phyloP scores from a whole-genome alignment of 2,113 vertebrate genomes.

The Hepsetus odoe region DNA sequence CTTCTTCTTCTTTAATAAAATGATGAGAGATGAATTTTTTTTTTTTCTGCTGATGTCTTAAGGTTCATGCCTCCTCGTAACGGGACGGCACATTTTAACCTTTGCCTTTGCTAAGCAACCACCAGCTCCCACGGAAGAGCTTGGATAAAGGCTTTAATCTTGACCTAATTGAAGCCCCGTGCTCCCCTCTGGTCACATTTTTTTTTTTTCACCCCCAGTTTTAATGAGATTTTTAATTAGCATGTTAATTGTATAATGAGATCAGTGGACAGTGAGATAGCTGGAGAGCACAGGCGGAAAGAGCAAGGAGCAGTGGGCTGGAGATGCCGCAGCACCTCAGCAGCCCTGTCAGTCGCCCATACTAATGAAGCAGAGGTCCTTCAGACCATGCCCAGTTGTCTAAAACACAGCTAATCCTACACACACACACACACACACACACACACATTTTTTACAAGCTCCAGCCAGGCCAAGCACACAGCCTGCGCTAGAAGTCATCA shows the following conservation, averaged over 20 bases:
- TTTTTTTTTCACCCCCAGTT: slow-evolving; percentile 72
- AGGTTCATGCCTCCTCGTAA: slow-evolving; percentile 34
- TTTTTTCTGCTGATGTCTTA: slow-evolving; percentile 32
- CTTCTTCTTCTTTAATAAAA: not conserved
- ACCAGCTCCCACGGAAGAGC: not conserved
- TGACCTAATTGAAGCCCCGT: slow-evolving; percentile 78
- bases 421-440: not conserved
- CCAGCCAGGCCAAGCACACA: not conserved
- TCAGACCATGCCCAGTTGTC: not conserved
- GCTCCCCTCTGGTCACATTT: slow-evolving; percentile 72
- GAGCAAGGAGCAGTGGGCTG: slow-evolving; percentile 13
- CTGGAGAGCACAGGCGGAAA: slow-evolving; percentile 58
- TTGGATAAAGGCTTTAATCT: slow-evolving; percentile 54
- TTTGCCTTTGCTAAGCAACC: slow-evolving; percentile 18
- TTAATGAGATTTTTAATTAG: slow-evolving; percentile 85
- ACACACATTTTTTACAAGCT: slow-evolving; percentile 12
- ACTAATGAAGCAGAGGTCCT: slow-evolving; percentile 47
- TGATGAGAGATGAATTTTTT: slow-evolving; percentile 18
- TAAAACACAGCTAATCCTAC: not conserved
- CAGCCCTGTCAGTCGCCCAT: slow-evolving; percentile 34
- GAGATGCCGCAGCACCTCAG: slow-evolving; percentile 29
- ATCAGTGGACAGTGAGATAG: slow-evolving; percentile 71
- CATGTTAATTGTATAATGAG: slow-evolving; percentile 80
- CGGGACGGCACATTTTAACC: slow-evolving; percentile 15
- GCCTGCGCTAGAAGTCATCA: slow-evolving; percentile 21